Percentiles rank a stretch among this genome's conserved stretches.
These are phyloP conservation scores for Plagodis dolabraria DNA, from an alignment of 2,888 invertebrate genomes.

Conservation along the genomic window DNA sequence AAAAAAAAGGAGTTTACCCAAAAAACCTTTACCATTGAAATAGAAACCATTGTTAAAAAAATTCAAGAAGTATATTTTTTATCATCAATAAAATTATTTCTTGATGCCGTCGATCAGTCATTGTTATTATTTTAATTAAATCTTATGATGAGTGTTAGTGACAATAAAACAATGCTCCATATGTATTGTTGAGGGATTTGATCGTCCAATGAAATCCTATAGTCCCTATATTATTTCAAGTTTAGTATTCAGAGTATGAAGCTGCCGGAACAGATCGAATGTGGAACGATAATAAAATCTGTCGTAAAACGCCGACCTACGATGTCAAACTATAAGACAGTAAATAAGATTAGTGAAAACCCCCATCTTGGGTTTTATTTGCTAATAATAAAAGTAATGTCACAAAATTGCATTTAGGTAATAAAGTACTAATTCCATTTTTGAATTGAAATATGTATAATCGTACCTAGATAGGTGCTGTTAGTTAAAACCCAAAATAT, in stretches of 20 bases:
- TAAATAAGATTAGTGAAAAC: conserved; percentile 54
- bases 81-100: no score
- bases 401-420: conserved; percentile 13
- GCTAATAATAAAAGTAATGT: conserved; percentile 32
- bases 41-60: no score
- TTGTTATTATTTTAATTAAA: no score
- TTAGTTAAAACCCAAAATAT: conserved; percentile 94
- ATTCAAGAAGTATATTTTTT: no score
- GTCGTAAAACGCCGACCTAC: conserved; percentile 59
- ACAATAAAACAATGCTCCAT: no score
- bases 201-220: no score
- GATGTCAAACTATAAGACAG: conserved; percentile 48
- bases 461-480: conserved; percentile 91
- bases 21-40: no score
- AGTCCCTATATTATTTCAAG: conserved; percentile 6
- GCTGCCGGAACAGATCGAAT: conserved; percentile 49
- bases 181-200: no score
- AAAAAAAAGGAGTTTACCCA: no score
- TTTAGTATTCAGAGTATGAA: conserved; percentile 48
- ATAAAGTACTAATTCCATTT: background rate
- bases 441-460: background rate
- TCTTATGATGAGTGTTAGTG: no score
- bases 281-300: conserved; percentile 61
- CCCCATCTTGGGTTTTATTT: conserved; percentile 41
- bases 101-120: no score